Evolutionary conservation across 1,140 invertebrate species (phyloP).

Genomic region (Procambarus clarkii): DNA sequence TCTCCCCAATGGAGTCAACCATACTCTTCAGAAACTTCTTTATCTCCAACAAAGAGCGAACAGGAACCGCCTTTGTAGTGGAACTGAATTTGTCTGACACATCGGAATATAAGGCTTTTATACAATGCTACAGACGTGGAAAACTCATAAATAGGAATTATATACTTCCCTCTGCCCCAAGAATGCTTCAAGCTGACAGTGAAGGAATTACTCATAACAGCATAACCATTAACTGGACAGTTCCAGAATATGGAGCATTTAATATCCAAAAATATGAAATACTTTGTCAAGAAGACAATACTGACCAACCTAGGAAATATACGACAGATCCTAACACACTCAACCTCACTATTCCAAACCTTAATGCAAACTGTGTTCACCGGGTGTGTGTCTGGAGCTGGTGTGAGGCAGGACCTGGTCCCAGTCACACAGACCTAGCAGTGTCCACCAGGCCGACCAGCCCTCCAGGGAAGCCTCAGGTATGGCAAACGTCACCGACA

Average conservation of each 20-base stretch:
- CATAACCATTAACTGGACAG: constrained; percentile 22
- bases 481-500: neutral
- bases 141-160: neutral
- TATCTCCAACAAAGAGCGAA: neutral
- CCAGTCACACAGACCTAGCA: neutral
- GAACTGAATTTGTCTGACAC: neutral
- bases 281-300: neutral
- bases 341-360: neutral
- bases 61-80: neutral
- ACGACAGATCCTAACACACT: neutral
- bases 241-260: constrained; percentile 8
- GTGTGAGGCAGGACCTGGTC: neutral
- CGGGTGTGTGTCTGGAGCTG: neutral
- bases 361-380: neutral
- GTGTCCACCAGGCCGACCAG: neutral
- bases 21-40: constrained; percentile 21
- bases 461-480: neutral
- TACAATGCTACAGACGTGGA: constrained; percentile 30
- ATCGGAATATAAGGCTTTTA: neutral
- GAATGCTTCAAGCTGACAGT: neutral
- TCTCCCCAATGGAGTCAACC: neutral
- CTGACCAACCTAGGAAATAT: neutral
- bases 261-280: constrained; percentile 9
- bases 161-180: constrained; percentile 28
- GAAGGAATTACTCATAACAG: constrained; percentile 11